These are phyloP conservation scores for Amazona ochrocephala DNA, from an alignment of 2,797 vertebrate species.

Conservation along the genomic window DNA sequence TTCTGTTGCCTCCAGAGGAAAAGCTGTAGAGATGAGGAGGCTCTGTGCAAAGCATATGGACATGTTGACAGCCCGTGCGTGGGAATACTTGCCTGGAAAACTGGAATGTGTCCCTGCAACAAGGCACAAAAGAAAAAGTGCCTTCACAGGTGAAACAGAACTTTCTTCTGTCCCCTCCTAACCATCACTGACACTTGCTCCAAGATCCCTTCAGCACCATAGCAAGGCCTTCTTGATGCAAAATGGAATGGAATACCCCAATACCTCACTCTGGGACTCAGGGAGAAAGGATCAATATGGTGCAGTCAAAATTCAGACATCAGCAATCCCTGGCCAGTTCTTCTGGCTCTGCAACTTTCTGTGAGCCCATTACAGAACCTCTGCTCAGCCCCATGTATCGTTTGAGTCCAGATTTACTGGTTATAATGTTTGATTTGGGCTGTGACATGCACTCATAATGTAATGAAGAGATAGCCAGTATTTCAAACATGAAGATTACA, in stretches of 20 bases:
- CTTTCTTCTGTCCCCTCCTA: background rate
- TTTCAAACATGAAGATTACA: background rate
- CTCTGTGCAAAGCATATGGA: background rate
- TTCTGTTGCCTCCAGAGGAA: background rate
- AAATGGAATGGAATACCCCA: background rate
- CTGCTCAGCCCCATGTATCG: background rate
- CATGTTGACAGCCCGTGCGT: background rate
- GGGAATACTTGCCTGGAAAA: background rate
- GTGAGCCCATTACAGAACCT: background rate
- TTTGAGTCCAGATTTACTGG: background rate
- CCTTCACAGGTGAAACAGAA: background rate
- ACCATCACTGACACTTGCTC: background rate
- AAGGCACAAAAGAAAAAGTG: background rate
- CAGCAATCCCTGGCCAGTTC: background rate
- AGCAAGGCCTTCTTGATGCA: background rate
- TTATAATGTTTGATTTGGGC: background rate
- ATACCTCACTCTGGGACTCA: background rate
- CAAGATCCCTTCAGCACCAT: background rate
- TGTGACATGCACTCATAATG: background rate
- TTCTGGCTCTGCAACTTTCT: background rate
- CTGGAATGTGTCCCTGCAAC: background rate
- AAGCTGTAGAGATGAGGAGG: background rate
- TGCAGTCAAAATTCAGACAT: background rate
- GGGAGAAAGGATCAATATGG: background rate
- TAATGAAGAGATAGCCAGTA: background rate